A percentile compares a stretch with the other conserved stretches of the same genome.
phyloP scores from a whole-genome alignment of 2,113 vertebrate species.

The Gopherus evgoodei region DNA sequence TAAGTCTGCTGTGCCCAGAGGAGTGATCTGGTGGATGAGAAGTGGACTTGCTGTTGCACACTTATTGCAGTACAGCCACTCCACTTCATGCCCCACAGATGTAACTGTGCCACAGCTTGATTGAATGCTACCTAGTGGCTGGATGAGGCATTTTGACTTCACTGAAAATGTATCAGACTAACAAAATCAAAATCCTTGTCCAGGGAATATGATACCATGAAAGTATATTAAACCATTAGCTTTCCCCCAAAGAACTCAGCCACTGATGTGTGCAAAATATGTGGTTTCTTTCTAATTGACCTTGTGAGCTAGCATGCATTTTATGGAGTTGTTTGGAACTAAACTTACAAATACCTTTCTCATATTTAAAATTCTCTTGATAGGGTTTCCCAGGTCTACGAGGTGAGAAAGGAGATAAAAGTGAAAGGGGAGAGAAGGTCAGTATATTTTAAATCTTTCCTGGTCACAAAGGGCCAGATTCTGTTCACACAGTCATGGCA shows the following conservation, averaged over 20 bases:
- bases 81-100: not conserved
- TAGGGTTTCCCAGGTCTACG: conserved; percentile 93
- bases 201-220: not conserved
- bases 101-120: not conserved
- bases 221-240: not conserved
- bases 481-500: not conserved
- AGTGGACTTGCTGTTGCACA: not conserved
- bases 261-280: not conserved
- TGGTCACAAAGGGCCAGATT: not conserved
- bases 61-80: rapidly evolving
- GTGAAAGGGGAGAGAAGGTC: conserved; percentile 94
- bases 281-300: not conserved
- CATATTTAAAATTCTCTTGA: not conserved
- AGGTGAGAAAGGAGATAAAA: conserved; percentile 92
- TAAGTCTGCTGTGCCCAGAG: rapidly evolving
- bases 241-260: not conserved
- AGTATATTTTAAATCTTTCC: not conserved
- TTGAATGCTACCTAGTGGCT: not conserved
- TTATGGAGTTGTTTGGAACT: not conserved
- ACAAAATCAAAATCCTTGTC: not conserved
- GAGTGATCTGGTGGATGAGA: not conserved
- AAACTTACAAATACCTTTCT: not conserved
- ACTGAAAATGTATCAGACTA: not conserved
- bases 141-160: not conserved
- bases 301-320: not conserved